Evolutionary conservation across 2,113 vertebrate genomes (phyloP).

Genomic region (Nannospalax galili): DNA sequence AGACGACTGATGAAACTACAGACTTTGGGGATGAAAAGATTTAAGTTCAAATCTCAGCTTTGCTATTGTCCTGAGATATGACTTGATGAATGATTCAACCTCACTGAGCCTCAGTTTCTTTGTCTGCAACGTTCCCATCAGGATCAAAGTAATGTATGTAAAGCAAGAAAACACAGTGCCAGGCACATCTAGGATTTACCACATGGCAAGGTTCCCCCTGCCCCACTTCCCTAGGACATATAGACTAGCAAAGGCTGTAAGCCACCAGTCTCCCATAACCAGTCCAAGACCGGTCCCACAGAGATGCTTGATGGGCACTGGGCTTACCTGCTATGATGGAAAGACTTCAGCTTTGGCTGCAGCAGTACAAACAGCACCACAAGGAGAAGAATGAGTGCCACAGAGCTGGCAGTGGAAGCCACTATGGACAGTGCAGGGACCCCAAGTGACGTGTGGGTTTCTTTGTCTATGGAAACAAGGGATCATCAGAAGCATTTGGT

Average conservation of each 20-base stretch:
- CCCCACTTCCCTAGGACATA: background rate
- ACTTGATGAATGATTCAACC: background rate
- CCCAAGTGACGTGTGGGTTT: constrained; percentile 89
- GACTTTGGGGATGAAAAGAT: background rate
- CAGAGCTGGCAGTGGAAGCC: constrained; percentile 95
- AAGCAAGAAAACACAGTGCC: background rate
- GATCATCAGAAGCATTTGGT: background rate
- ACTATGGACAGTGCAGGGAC: constrained; percentile 96
- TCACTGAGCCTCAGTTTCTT: constrained; percentile 18
- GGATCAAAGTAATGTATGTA: background rate
- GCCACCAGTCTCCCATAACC: background rate
- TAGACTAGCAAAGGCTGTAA: background rate
- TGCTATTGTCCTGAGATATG: background rate
- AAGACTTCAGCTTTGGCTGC: constrained; percentile 98
- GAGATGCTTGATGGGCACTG: background rate
- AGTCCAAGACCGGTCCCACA: background rate
- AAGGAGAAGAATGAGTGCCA: constrained; percentile 95
- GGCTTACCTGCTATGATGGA: constrained; percentile 96
- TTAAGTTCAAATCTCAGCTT: background rate
- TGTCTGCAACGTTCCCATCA: background rate
- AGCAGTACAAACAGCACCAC: constrained; percentile 98
- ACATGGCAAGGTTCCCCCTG: background rate
- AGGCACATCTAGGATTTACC: background rate
- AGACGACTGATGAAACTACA: background rate
- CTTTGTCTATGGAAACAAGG: constrained; percentile 89